phyloP scores from a whole-genome alignment of 1,140 invertebrate genomes.

The Plodia interpunctella region DNA sequence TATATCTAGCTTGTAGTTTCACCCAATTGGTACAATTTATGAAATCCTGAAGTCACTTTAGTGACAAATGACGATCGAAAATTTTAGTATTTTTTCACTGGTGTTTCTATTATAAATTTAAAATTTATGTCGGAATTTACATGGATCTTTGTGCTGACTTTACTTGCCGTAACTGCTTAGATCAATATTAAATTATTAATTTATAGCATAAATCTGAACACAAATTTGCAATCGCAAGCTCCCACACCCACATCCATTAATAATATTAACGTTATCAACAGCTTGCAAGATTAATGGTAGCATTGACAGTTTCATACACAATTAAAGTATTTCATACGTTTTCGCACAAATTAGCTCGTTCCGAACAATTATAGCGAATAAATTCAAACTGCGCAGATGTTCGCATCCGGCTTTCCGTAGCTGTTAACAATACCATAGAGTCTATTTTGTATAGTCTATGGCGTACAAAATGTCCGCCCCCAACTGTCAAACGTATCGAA shows the following conservation, averaged over 20 bases:
- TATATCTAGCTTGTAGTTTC: no score
- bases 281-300: background rate
- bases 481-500: conserved; percentile 48
- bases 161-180: no score
- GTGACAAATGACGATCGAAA: no score
- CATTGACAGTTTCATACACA: conserved; percentile 1
- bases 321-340: conserved; percentile 9
- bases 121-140: no score
- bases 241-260: background rate
- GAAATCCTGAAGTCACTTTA: no score
- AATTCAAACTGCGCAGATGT: conserved; percentile 31
- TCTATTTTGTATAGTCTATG: no score
- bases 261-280: background rate
- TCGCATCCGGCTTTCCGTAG: conserved; percentile 26
- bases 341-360: conserved; percentile 8
- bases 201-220: background rate
- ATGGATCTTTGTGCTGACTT: no score
- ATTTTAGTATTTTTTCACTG: no score
- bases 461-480: conserved; percentile 56
- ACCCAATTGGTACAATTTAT: no score
- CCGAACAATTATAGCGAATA: conserved; percentile 4
- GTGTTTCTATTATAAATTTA: no score
- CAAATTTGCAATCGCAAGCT: background rate
- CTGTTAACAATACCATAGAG: conserved; percentile 28
- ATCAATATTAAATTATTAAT: no score